Base-by-base conservation (phyloP, 2,888 invertebrate species). In the Tipula confusa region DNA sequence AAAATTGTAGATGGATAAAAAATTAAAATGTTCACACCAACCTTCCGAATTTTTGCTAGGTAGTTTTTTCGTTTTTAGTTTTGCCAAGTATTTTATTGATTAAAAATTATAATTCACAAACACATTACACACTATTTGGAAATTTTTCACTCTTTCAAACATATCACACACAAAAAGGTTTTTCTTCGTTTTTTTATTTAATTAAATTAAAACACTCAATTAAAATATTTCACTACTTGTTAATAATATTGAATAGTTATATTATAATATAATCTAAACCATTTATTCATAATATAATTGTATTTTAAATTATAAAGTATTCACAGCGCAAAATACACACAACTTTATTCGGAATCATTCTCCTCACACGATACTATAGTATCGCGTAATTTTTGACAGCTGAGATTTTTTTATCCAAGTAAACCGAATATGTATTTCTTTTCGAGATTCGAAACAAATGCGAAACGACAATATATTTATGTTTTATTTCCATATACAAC, bases 351-450 rank as follows among this genome's bases (percentile, higher is more conserved):
- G 9, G 64, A 24, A 9, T 64, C 64, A 2, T 24, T 64, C 64
- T 18, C 11, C 64, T 64, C n/a, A 24, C 24, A 24, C 24, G 64
- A n/a, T 18, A 64, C n/a, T 43, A 7, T 31, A 5, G 31, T 38
- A 64, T 64, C 64, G 64, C 64, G 64, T 64, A 48, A 24, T 24
- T 64, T 64, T 64, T 64, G 64, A 64, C 64, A 64, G 64, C 24
- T 64, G 64, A 64, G 64, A 1, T 64, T 64, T 64, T 64, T 43
- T 64, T 64, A 64, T 64, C 18, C 64, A 64, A 64, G 24, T 9
- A 64, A 64, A 24, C 64, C 64, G 64, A 64, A 24, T 31, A 7
- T 5, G 7, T 64, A 24, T 64, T 64, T 64, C 64, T 64, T 64
- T 64, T 64, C 64, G 64, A 64, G 64, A 64, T 1, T 64, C 24